Evolutionary conservation across 2,797 vertebrate species (phyloP).

Genomic region (Ctenosaura bakeri): DNA sequence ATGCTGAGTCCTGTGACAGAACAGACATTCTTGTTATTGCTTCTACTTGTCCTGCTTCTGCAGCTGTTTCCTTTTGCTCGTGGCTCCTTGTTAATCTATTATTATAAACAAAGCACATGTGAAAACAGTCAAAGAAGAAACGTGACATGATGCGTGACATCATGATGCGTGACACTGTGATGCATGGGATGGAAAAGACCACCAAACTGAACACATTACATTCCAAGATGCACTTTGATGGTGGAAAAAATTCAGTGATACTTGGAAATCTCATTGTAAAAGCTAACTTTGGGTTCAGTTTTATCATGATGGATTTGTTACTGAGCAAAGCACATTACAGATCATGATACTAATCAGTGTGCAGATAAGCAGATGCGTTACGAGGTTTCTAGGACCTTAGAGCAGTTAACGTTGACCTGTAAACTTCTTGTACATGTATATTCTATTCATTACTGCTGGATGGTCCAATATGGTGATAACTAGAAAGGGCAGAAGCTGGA

Average conservation of each 20-base stretch:
- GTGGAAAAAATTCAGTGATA: neutral
- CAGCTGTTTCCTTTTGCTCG: neutral
- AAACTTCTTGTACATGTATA: neutral
- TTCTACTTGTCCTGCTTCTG: neutral
- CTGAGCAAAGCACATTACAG: neutral
- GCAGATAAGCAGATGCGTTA: neutral
- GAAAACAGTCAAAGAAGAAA: slow-evolving; percentile 11
- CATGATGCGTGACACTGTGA: neutral
- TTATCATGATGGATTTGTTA: neutral
- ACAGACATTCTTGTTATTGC: neutral
- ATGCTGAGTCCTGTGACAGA: neutral
- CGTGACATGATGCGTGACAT: neutral
- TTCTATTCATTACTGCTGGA: neutral
- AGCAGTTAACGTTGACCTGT: neutral
- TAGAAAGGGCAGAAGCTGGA: neutral
- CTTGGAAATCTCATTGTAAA: neutral
- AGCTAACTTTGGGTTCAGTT: neutral
- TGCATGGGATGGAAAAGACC: neutral
- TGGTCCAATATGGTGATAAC: neutral
- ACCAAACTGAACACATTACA: neutral
- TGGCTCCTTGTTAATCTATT: neutral
- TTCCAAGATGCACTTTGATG: neutral
- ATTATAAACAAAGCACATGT: slow-evolving; percentile 11
- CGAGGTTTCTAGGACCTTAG: neutral
- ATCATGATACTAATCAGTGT: neutral